Base-by-base conservation (phyloP, 2,888 invertebrate species). In the Aelia acuminata region DNA sequence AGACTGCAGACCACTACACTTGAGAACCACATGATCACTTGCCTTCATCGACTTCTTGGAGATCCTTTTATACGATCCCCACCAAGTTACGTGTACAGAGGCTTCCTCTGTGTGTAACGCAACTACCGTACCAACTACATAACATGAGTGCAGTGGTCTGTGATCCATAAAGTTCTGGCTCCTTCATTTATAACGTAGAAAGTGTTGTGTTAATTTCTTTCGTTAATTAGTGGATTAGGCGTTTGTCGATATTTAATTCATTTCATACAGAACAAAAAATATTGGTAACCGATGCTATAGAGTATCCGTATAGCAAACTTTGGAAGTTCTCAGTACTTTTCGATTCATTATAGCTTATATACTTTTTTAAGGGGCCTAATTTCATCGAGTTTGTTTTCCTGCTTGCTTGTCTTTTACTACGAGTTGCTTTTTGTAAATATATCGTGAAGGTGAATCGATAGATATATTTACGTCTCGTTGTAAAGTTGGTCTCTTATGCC, bases 1-100 rank as follows among this genome's bases (percentile, higher is more conserved):
- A 80, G 43, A 11, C 80, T 43, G 80, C 22, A 43, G 80, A 80
- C 80, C 43, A 80, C 80, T 80, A 80, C 47, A 80, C 80, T 80
- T 22, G 80, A 80, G 80, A 80, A 80, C 80, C 80, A 80, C 80
- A 80, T 80, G 80, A 43, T 80, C n/a, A 80, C 80, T 80, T 80
- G 43, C 43, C 4, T 22, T 11, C 43, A n/a, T 80, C 10, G 39
- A 47, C 43, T 43, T 43, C 43, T 35, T 43, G 80, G n/a, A 39
- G 43, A 80, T 80, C 80, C 80, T 80, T 80, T 5, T 80, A 80
- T 80, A 80, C n/a, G 43, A 80, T 80, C 80, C 80, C 80, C 80
- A 80, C 80, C 80, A 4, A 80, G 80, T 80, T 80, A 80, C 80
- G 80, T 80, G n/a, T 80, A 15, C n/a, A 43, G 7, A n/a, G n/a